Evolutionary conservation across 2,113 vertebrate genomes (phyloP).

Genomic region (Xiphias gladius): DNA sequence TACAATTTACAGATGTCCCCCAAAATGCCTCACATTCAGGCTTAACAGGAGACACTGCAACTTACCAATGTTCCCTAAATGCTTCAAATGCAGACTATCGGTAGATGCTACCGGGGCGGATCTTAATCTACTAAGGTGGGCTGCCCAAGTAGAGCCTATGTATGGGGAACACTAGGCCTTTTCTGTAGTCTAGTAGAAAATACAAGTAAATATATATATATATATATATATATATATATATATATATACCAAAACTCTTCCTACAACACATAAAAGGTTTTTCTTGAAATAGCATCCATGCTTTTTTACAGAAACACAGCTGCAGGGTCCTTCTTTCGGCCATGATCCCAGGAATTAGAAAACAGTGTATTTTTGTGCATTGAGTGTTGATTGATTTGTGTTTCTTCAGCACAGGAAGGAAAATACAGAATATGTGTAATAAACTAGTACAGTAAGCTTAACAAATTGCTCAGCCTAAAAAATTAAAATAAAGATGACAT

Average conservation of each 20-base stretch:
- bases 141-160: no score
- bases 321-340: slow-evolving; percentile 39
- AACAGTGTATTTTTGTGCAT: slow-evolving; percentile 32
- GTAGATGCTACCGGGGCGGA: no score
- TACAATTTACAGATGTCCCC: no score
- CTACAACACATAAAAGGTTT: slow-evolving; percentile 5
- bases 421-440: slow-evolving; percentile 19
- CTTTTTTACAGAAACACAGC: slow-evolving; percentile 41
- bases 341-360: slow-evolving; percentile 42
- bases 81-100: no score
- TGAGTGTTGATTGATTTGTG: slow-evolving; percentile 4
- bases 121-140: no score
- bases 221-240: no score
- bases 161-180: no score
- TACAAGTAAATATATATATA: slow-evolving; percentile 8
- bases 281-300: slow-evolving; percentile 37
- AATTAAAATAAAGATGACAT: slow-evolving; percentile 21
- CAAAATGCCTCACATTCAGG: no score
- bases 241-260: no score
- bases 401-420: slow-evolving; percentile 31
- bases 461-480: slow-evolving; percentile 31
- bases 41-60: no score
- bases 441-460: slow-evolving; percentile 3
- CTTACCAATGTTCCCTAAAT: no score
- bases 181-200: background rate